Evolutionary conservation across 2,113 vertebrate genomes (phyloP).

Genomic region (Fukomys damarensis): DNA sequence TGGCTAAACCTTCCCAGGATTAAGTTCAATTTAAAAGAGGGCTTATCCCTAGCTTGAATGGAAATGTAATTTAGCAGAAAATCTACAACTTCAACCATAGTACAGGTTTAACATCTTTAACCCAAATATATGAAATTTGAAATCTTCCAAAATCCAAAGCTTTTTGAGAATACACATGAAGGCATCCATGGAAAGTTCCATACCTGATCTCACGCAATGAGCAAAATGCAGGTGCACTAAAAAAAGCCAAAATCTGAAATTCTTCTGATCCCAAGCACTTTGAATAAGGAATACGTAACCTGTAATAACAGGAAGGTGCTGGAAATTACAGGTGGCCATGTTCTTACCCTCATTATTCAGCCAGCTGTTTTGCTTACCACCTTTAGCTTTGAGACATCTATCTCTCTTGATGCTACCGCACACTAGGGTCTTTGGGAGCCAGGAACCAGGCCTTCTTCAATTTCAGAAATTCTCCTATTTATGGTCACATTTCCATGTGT

Average conservation of each 20-base stretch:
- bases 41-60: background rate
- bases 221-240: background rate
- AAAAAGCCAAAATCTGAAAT: background rate
- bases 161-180: background rate
- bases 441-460: background rate
- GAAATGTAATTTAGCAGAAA: background rate
- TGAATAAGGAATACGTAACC: background rate
- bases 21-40: background rate
- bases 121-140: background rate
- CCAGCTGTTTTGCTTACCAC: background rate
- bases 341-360: background rate
- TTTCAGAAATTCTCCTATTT: background rate
- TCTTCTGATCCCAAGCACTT: background rate
- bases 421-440: background rate
- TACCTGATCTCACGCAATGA: background rate
- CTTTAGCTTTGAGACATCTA: background rate
- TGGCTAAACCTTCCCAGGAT: background rate
- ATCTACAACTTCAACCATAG: background rate
- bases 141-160: background rate
- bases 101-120: background rate
- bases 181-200: background rate
- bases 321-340: background rate
- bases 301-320: rapidly evolving
- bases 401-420: background rate
- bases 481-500: background rate